These are phyloP conservation scores for Manis javanica DNA, from an alignment of 2,797 vertebrate species.

Conservation along the genomic window DNA sequence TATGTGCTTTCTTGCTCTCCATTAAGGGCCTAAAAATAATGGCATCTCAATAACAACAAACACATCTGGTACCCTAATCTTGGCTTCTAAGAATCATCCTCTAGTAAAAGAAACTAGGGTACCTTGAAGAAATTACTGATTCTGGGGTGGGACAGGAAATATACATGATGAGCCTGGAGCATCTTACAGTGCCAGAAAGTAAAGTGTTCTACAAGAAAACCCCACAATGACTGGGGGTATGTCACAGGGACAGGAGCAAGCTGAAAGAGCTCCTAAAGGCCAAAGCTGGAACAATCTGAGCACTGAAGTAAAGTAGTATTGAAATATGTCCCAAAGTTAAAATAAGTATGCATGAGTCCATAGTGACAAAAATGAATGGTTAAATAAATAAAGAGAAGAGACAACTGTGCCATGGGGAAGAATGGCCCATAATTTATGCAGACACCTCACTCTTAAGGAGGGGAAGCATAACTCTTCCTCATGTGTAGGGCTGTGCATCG, in stretches of 20 bases:
- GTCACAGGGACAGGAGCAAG: neutral
- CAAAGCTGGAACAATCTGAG: neutral
- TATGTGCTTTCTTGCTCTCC: neutral
- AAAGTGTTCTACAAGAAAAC: neutral
- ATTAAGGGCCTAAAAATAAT: neutral
- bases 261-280: neutral
- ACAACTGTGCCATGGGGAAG: neutral
- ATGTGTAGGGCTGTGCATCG: neutral
- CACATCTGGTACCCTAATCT: neutral
- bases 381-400: neutral
- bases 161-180: neutral
- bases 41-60: conserved; percentile 1
- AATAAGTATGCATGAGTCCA: neutral
- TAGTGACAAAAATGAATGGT: neutral
- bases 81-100: neutral
- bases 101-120: neutral
- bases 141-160: conserved; percentile 13
- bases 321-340: conserved; percentile 3
- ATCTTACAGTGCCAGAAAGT: neutral
- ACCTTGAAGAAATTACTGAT: neutral
- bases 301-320: neutral
- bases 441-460: neutral
- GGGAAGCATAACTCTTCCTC: neutral
- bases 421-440: neutral
- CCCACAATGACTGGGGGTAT: neutral